Evolutionary conservation across 2,113 vertebrate genomes (phyloP).

Genomic region (Zosterops japonicus): DNA sequence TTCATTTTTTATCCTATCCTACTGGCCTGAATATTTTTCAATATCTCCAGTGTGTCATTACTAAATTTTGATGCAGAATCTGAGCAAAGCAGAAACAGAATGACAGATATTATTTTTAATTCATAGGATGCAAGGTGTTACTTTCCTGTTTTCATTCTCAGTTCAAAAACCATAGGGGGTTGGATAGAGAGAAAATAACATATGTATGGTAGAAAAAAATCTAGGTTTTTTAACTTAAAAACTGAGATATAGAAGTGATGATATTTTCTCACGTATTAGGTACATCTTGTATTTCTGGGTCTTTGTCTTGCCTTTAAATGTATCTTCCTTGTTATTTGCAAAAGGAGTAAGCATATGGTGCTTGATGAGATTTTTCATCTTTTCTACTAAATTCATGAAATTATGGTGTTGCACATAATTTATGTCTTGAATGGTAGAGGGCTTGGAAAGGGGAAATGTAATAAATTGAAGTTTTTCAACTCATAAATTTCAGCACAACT

Average conservation of each 20-base stretch:
- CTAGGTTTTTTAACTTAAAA: background rate
- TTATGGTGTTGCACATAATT: background rate
- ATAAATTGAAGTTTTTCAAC: background rate
- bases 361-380: background rate
- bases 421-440: background rate
- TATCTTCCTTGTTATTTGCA: background rate
- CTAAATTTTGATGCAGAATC: background rate
- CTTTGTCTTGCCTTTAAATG: background rate
- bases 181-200: background rate
- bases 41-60: background rate
- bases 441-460: rapidly evolving
- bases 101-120: background rate
- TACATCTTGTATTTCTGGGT: background rate
- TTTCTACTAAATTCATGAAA: background rate
- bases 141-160: background rate
- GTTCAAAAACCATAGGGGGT: background rate
- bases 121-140: background rate
- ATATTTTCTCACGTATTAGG: background rate
- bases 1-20: background rate
- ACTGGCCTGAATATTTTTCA: background rate
- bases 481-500: background rate
- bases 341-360: background rate
- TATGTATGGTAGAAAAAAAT: background rate
- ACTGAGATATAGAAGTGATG: background rate
- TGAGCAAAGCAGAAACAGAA: background rate